Evolutionary conservation across 2,797 vertebrate species (phyloP).

Genomic region (Mormyrops boulengeri): DNA sequence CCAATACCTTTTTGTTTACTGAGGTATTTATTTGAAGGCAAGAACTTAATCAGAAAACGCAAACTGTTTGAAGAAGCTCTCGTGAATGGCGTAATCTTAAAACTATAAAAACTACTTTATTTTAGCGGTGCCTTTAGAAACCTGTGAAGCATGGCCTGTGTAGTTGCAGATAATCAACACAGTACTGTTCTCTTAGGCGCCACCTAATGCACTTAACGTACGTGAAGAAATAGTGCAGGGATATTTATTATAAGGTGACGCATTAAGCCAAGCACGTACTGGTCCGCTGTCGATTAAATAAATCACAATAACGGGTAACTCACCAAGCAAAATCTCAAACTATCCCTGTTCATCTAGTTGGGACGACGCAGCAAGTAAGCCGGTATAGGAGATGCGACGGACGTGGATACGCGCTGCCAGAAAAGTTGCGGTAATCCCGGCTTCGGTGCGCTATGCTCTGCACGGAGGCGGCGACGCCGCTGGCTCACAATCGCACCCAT

Average conservation of each 20-base stretch:
- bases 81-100: background rate
- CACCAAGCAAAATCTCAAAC: conserved; percentile 60
- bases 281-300: background rate
- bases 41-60: background rate
- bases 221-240: background rate
- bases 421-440: conserved; percentile 49
- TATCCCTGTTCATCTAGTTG: conserved; percentile 58
- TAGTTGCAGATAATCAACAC: background rate
- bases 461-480: conserved; percentile 29
- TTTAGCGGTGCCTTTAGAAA: background rate
- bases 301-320: conserved; percentile 32
- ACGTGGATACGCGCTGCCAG: conserved; percentile 14
- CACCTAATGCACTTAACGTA: background rate
- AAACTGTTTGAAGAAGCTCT: background rate
- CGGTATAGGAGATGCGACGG: conserved; percentile 36
- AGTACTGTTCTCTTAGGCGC: background rate
- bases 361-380: conserved; percentile 46
- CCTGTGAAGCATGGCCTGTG: background rate
- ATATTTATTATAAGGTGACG: background rate
- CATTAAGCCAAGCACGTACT: background rate
- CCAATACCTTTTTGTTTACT: background rate
- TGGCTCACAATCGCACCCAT: conserved; percentile 32
- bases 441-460: conserved; percentile 26
- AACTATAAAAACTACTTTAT: background rate
- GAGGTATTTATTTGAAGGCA: background rate